Evolutionary conservation across 2,888 invertebrate species (phyloP), one percentile per base, ranked within the genome.

Genomic region (Leptinotarsa juncta): DNA sequence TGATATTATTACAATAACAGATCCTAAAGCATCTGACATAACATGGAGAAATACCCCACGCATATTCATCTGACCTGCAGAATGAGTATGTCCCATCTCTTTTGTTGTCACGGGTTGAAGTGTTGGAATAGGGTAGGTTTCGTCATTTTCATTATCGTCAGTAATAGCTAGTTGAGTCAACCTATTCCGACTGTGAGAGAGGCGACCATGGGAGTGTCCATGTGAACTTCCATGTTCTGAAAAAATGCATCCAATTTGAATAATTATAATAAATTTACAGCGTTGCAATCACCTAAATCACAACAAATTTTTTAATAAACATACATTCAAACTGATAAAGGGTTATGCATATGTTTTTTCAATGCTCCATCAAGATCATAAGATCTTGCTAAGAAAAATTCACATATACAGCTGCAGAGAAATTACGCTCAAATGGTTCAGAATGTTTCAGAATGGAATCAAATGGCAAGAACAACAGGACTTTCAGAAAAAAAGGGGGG

Each of bases 21-120:
- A 97, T 70, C 99, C 99, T 67, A 99, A 89, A 23, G 99, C 99
- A 89, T 99, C 99, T 67, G 98, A 98, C 53, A 99, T 89, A 4
- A 99, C 95, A 87, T 99, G 99, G 71, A 99, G 90, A 88, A 99
- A 99, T n/a, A 99, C 99, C n/a, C 98, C 99, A 71, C 96, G 93
- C 98, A 99, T 99, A 87, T 99, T 99, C 94, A 99, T 94, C 86
- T 97, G 96, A 3, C 94, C 93, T 0, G 95, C 91, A 72, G 90
- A 88, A 82, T 91, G 91, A 4, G 89, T 89, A 80, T 91, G 91
- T 53, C 81, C 79, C 32, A 69, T 23, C 15, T 67, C 66, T 18
- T 75, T 76, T 18, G 82, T 80, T 14, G 84, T 79, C 3, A 87
- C 84, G 18, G 86, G 85, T 53, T 86, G 85, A 18, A 86, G 86